Conservation (phyloP, 2,113 vertebrate species). For the Coptodon rendalli region DNA sequence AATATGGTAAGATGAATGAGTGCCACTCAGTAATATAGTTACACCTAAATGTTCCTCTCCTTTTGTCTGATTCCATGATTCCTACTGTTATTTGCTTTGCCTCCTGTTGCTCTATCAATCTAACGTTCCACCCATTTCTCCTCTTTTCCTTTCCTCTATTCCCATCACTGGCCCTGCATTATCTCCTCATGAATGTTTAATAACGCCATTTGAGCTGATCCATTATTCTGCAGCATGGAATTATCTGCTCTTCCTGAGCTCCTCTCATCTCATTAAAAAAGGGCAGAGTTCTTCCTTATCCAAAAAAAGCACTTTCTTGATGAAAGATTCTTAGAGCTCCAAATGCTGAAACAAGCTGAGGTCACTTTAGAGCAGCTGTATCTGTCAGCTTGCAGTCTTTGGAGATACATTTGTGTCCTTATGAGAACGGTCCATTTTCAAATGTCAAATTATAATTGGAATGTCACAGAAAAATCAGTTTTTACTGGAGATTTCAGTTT, state of each 20-base stretch:
- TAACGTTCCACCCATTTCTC: neutral
- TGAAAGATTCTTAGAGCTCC: constrained; percentile 10
- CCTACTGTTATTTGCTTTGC: neutral
- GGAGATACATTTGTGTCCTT: neutral
- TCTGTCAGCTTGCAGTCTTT: neutral
- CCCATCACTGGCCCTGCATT: constrained; percentile 26
- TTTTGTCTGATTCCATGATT: neutral
- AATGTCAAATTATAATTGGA: constrained; percentile 9
- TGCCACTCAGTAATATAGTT: neutral
- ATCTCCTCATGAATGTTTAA: constrained; percentile 72
- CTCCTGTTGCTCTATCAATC: neutral
- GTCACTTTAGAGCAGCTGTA: neutral
- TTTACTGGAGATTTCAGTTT: neutral
- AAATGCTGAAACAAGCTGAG: neutral
- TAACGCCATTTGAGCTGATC: constrained; percentile 56
- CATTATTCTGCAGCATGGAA: constrained; percentile 57
- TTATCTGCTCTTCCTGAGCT: constrained; percentile 54
- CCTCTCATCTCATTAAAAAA: constrained; percentile 48
- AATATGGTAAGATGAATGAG: neutral
- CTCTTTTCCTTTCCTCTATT: neutral
- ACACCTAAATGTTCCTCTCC: neutral
- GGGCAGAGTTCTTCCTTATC: constrained; percentile 20
- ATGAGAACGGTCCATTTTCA: neutral
- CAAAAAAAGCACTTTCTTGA: constrained; percentile 1
- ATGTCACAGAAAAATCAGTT: neutral